Base-by-base conservation (phyloP, 2,888 invertebrate genomes). In the Sminthurinus aureus region DNA sequence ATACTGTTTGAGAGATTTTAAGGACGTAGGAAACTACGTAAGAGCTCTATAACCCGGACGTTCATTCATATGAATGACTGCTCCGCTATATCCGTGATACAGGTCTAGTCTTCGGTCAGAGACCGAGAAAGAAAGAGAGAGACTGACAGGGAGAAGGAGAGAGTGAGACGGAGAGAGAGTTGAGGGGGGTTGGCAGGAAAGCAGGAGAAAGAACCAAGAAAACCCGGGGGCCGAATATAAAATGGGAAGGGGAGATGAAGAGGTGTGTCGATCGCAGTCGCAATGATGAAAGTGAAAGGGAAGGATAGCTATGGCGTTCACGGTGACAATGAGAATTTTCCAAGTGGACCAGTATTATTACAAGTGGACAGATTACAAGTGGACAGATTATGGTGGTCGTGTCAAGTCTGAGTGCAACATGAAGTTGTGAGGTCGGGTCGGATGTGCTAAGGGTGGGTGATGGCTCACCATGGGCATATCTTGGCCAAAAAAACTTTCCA, bases 401-500 rank as follows among this genome's bases (percentile, higher is more conserved):
- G 80, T 80, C 80, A 69, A 20, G 26, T 22, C 69, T 80, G 80
- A 71, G 71, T 71, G 67, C 79, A 82, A 52, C 79, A 84, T 85
- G 85, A 78, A 82, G 84, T 84, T 82, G 91, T 91, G 90, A 90
- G 71, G 91, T 92, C 92, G 91, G 92, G 92, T 92, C 92, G 91
- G 92, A 92, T 92, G 92, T 92, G 92, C 91, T 92, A 92, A 91
- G 91, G 91, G 92, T 91, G 92, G 92, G 92, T 91, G 87, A 92
- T 89, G 89, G 88, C 92, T 92, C 92, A 90, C 90, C 91, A 95
- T 93, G 97, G 97, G 91, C 99, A 99, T 94, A 97, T 96, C 94
- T 99, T 99, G 94, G 95, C 95, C 92, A 99, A 98, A 95, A 99
- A 98, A 93, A 98, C 98, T 92, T 99, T 99, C 94, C 99, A 99